These are phyloP conservation scores for Drosophila tsacasi DNA, from an alignment of 1,140 invertebrate species.

Conservation along the genomic window DNA sequence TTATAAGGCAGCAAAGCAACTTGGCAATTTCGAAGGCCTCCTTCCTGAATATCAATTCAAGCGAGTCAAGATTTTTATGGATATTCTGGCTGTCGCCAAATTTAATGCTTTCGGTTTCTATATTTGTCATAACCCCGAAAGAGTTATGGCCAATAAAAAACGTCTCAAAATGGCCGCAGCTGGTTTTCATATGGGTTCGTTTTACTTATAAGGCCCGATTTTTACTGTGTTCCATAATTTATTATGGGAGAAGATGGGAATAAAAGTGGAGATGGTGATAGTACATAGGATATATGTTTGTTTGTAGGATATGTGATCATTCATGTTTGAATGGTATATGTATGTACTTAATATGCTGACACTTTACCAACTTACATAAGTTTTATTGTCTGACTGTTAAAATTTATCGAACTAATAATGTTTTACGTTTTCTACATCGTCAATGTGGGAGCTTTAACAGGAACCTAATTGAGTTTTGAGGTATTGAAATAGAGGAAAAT, in stretches of 20 bases:
- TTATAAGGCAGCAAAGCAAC: slow-evolving; percentile 44
- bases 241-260: not conserved
- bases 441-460: not conserved
- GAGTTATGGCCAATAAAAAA: slow-evolving; percentile 76
- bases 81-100: slow-evolving; percentile 68
- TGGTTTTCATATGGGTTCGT: slow-evolving; percentile 55
- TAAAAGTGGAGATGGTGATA: not conserved
- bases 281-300: not conserved
- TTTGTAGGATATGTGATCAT: slow-evolving; percentile 8
- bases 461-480: no score
- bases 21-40: slow-evolving; percentile 47
- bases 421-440: no score
- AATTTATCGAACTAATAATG: no score
- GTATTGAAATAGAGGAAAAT: no score
- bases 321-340: no score
- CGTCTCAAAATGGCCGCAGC: slow-evolving; percentile 81
- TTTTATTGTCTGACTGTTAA: no score
- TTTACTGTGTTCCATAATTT: slow-evolving; percentile 7
- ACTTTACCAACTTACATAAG: not conserved
- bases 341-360: not conserved
- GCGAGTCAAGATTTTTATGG: slow-evolving; percentile 48
- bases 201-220: slow-evolving; percentile 1
- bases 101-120: slow-evolving; percentile 77
- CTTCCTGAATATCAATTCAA: slow-evolving; percentile 65
- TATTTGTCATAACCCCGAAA: slow-evolving; percentile 73